Evolutionary conservation across 2,888 invertebrate species (phyloP).

Genomic region (Drosophila histrio): DNA sequence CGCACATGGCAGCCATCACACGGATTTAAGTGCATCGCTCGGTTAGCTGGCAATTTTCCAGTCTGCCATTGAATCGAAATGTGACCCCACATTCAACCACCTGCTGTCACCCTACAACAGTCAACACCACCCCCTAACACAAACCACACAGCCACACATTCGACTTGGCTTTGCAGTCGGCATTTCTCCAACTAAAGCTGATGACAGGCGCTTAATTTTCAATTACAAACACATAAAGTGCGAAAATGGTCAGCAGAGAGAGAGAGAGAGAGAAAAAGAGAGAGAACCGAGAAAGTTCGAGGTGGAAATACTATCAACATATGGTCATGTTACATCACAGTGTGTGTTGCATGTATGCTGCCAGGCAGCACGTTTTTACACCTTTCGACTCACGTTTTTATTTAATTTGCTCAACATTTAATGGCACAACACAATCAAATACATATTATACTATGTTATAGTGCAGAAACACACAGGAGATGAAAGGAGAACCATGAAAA

Average conservation of each 20-base stretch:
- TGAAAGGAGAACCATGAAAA: neutral
- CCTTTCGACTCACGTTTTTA: constrained; percentile 43
- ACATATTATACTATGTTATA: neutral
- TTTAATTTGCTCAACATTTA: constrained; percentile 53
- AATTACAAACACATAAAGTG: constrained; percentile 70
- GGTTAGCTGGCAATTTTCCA: constrained; percentile 69
- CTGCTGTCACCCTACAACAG: neutral
- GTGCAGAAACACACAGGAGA: neutral
- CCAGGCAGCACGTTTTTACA: constrained; percentile 39
- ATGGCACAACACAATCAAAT: constrained; percentile 43
- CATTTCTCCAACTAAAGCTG: constrained; percentile 21
- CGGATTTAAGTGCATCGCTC: constrained; percentile 66
- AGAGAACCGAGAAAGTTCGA: neutral
- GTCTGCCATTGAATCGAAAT: constrained; percentile 47
- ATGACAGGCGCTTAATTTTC: constrained; percentile 75
- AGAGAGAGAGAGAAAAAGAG: neutral
- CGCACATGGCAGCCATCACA: constrained; percentile 67
- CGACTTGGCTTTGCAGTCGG: neutral
- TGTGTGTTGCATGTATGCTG: neutral
- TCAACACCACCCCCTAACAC: neutral
- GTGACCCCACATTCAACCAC: neutral
- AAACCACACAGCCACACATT: neutral
- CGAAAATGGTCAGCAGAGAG: constrained; percentile 23
- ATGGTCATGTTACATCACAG: constrained; percentile 41
- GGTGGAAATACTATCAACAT: constrained; percentile 62